Evolutionary conservation across 2,888 invertebrate species (phyloP).

Genomic region (Platycnemis pennipes): DNA sequence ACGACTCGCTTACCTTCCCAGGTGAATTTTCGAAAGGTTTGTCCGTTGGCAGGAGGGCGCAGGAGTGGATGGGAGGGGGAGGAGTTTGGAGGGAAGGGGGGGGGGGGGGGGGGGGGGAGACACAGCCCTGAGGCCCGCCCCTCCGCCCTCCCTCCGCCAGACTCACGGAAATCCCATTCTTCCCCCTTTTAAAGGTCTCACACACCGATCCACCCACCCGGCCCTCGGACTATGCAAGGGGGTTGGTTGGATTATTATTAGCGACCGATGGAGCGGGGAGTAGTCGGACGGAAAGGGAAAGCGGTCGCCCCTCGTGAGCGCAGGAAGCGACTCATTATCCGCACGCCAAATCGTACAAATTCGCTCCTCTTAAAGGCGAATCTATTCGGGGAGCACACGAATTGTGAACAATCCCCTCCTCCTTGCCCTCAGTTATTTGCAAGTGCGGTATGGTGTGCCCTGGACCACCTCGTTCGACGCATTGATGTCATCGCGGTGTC

Average conservation of each 20-base stretch:
- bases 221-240: background rate
- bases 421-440: too few relatives aligned
- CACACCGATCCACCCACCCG: background rate
- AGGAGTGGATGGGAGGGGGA: background rate
- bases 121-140: background rate
- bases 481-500: too few relatives aligned
- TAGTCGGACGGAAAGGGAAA: slow-evolving; percentile 40
- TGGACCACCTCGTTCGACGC: too few relatives aligned
- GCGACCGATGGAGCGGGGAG: background rate
- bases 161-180: background rate
- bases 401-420: background rate
- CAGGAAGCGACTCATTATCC: slow-evolving; percentile 28
- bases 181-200: background rate
- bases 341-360: slow-evolving; percentile 17
- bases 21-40: background rate
- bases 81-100: background rate
- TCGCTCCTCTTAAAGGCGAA: background rate
- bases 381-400: background rate
- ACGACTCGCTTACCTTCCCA: background rate
- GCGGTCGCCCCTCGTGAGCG: background rate
- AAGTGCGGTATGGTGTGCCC: too few relatives aligned
- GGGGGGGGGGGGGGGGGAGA: too few relatives aligned
- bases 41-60: background rate
- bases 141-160: background rate
- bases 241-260: background rate